Conservation (phyloP, 64 coral and sea anemone genomes). For the Stichodactyla helianthus region DNA sequence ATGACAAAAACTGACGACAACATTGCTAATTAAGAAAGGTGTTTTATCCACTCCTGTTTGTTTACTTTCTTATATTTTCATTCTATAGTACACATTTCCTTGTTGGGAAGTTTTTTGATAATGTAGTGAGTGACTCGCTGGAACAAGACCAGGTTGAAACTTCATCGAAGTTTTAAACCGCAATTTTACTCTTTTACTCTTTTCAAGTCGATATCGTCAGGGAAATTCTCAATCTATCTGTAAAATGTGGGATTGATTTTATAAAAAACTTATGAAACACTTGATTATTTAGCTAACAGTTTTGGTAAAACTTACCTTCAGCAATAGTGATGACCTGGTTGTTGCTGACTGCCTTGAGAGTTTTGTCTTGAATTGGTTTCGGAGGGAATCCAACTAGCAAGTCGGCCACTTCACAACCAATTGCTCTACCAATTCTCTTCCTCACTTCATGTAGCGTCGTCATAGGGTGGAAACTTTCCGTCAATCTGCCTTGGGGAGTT, state of each 20-base stretch:
- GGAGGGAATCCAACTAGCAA: conserved; percentile 27
- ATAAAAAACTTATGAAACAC: background rate
- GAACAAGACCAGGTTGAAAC: background rate
- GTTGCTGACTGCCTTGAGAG: background rate
- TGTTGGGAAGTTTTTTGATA: background rate
- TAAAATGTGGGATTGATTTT: background rate
- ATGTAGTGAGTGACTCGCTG: background rate
- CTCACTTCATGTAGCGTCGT: background rate
- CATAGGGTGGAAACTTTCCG: background rate
- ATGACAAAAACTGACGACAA: too few species aligned
- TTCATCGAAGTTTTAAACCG: background rate
- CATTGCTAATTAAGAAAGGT: too few species aligned
- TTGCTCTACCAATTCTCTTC: background rate
- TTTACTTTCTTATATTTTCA: too few species aligned
- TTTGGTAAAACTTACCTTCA: background rate
- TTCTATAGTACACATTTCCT: too few species aligned
- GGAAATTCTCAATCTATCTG: background rate
- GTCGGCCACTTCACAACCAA: background rate
- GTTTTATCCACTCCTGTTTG: too few species aligned
- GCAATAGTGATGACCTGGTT: conserved; percentile 21
- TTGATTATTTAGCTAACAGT: background rate
- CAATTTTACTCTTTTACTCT: background rate
- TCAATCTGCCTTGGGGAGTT: background rate
- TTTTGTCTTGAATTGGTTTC: background rate
- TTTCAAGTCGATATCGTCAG: background rate